A percentile compares a stretch with the other conserved stretches of the same genome.
Conservation (phyloP, 2,113 vertebrate species). For the Rana temporaria region DNA sequence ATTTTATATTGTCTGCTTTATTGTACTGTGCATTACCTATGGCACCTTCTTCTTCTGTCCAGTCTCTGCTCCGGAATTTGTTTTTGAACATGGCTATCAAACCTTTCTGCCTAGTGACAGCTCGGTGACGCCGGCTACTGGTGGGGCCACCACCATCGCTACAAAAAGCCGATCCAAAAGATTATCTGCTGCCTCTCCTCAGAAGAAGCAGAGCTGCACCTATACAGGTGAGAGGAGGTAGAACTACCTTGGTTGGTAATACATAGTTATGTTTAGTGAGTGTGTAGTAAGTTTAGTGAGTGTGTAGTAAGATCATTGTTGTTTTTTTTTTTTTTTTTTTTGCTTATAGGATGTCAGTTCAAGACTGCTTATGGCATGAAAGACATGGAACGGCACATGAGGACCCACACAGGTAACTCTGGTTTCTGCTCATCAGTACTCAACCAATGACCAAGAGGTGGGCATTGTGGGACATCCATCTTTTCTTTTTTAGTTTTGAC, state of each 20-base stretch:
- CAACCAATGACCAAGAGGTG: no score
- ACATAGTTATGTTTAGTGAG: no score
- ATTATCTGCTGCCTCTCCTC: slow-evolving; percentile 73
- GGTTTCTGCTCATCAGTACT: rapidly evolving
- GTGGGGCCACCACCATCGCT: slow-evolving; percentile 68
- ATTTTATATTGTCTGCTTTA: no score
- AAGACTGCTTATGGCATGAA: slow-evolving; percentile 98
- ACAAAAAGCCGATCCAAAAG: slow-evolving; percentile 84
- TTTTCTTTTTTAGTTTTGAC: no score
- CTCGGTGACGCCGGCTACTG: slow-evolving; percentile 76
- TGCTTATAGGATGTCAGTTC: slow-evolving; percentile 88
- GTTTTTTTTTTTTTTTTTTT: no score
- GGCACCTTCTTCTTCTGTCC: background rate
- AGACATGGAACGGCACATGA: slow-evolving; percentile 95
- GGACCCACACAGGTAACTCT: slow-evolving; percentile 90
- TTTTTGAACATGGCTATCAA: slow-evolving; percentile 91
- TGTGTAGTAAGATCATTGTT: background rate
- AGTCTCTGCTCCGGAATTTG: slow-evolving; percentile 87
- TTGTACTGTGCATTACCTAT: background rate
- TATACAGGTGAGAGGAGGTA: slow-evolving; percentile 80
- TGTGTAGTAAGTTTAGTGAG: background rate
- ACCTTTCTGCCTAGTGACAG: slow-evolving; percentile 81
- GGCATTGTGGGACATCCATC: no score
- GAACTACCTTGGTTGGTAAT: no score
- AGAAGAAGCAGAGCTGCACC: slow-evolving; percentile 88